Conservation (phyloP, 2,888 invertebrate genomes). For the Ophion costatus region DNA sequence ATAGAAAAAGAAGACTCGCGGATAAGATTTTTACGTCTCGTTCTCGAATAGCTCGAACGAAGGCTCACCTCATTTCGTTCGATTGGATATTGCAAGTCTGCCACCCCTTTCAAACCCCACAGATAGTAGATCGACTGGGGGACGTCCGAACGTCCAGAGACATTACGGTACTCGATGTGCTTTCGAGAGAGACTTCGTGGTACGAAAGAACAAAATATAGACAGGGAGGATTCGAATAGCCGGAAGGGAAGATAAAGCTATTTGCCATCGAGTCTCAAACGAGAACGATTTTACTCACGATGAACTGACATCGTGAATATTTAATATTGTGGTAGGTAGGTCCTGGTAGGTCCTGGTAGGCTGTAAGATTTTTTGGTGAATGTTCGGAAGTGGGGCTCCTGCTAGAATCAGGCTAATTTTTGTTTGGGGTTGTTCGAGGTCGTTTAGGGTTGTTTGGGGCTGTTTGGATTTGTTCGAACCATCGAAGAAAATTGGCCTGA, state of each 20-base stretch:
- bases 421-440: too few species aligned
- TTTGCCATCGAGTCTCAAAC: background rate
- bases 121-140: background rate
- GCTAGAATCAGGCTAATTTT: too few species aligned
- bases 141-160: slow-evolving; percentile 39
- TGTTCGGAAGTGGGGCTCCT: too few species aligned
- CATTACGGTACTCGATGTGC: slow-evolving; percentile 20
- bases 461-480: too few species aligned
- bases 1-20: background rate
- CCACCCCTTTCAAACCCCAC: slow-evolving; percentile 17
- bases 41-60: slow-evolving; percentile 36
- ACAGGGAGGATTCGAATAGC: background rate
- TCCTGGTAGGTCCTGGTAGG: background rate
- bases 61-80: slow-evolving; percentile 41
- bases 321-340: background rate
- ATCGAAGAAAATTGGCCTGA: too few species aligned
- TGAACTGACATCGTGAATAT: background rate
- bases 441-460: too few species aligned
- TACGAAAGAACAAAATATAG: background rate
- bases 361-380: too few species aligned
- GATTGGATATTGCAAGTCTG: slow-evolving; percentile 34
- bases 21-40: slow-evolving; percentile 48
- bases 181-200: slow-evolving; percentile 44
- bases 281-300: background rate
- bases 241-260: background rate